Conservation (phyloP, 2,113 vertebrate genomes). For the Rhinoderma darwinii region DNA sequence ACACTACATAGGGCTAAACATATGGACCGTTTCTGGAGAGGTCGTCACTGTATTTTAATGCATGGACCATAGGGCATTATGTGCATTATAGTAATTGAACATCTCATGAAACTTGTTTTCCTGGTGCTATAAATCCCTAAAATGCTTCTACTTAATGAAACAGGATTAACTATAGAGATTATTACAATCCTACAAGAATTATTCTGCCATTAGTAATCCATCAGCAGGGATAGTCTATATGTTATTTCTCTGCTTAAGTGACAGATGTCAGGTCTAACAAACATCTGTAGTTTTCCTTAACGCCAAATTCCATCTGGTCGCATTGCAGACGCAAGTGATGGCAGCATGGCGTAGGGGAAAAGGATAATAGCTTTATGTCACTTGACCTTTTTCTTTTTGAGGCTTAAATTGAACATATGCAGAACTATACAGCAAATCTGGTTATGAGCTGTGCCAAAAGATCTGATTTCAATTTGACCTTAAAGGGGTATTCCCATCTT, state of each 20-base stretch:
- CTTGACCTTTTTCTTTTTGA: not conserved
- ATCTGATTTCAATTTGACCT: not conserved
- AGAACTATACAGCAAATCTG: not conserved
- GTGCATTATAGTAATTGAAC: conserved; percentile 1
- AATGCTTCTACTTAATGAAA: conserved; percentile 56
- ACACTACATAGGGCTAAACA: not conserved
- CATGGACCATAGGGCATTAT: not conserved
- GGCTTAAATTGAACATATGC: not conserved
- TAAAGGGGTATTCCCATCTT: too few species aligned
- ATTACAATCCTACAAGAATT: conserved; percentile 62
- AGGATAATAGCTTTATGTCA: not conserved
- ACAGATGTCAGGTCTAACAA: conserved; percentile 27
- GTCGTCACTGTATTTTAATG: not conserved
- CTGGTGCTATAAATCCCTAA: conserved; percentile 49
- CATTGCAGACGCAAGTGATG: not conserved
- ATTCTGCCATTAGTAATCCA: conserved; percentile 67
- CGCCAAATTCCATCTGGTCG: conserved; percentile 32
- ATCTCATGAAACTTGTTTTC: conserved; percentile 36
- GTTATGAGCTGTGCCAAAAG: not conserved
- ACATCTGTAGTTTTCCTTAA: conserved; percentile 39
- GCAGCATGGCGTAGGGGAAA: not conserved
- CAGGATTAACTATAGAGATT: conserved; percentile 66
- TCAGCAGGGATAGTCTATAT: conserved; percentile 63
- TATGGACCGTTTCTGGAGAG: not conserved
- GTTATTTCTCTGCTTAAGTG: conserved; percentile 62